Conservation (phyloP, 2,888 invertebrate genomes). For the Lordiphosa fenestrarum region DNA sequence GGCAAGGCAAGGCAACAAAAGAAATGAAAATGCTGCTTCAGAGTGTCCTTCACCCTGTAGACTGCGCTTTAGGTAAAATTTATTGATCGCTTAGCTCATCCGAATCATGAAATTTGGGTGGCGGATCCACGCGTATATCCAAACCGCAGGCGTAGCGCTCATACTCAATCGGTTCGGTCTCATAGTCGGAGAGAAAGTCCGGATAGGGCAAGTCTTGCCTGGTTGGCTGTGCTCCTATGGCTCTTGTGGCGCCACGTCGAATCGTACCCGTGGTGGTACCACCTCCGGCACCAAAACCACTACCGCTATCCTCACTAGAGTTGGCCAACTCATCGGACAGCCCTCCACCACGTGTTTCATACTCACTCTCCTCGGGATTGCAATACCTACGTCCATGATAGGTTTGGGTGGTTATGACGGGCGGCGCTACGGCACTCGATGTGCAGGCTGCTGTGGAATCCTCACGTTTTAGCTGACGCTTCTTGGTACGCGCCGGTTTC, state of each 20-base stretch:
- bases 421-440: constrained; percentile 15
- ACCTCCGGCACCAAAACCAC: constrained; percentile 47
- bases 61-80: constrained; percentile 9
- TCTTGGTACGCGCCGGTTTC: constrained; percentile 80
- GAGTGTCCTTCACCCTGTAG: neutral
- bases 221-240: constrained; percentile 6
- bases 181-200: constrained; percentile 81
- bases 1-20: constrained; percentile 60
- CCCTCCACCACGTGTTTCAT: constrained; percentile 77
- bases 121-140: constrained; percentile 88
- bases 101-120: constrained; percentile 88
- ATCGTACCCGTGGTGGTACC: constrained; percentile 66
- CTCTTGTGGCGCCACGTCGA: constrained; percentile 47
- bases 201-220: constrained; percentile 81
- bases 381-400: constrained; percentile 71
- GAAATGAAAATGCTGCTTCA: constrained; percentile 61
- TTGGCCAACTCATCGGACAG: constrained; percentile 79
- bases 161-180: constrained; percentile 82
- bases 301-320: constrained; percentile 79
- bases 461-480: constrained; percentile 78
- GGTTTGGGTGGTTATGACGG: constrained; percentile 38
- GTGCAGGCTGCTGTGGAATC: constrained; percentile 66
- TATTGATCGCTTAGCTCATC: constrained; percentile 81
- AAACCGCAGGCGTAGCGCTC: constrained; percentile 88
- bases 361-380: constrained; percentile 78